A percentile compares a stretch with the other conserved stretches of the same genome.
These are phyloP conservation scores for Pyrochroa serraticornis DNA, from an alignment of 2,888 invertebrate species.

Conservation along the genomic window DNA sequence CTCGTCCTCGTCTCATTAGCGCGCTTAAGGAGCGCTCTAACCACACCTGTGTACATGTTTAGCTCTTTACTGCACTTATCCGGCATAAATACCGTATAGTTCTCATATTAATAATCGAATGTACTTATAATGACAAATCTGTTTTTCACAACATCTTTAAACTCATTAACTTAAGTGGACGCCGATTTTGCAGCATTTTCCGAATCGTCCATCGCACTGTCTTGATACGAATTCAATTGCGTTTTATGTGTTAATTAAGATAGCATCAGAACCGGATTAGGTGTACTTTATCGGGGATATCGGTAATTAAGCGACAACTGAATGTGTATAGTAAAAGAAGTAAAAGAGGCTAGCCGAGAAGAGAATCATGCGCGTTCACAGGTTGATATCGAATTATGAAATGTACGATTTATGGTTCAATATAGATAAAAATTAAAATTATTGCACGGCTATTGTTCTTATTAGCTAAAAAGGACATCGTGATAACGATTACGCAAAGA, in stretches of 20 bases:
- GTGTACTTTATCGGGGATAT: too few species aligned
- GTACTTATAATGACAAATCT: conserved; percentile 17
- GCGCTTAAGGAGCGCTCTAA: conserved; percentile 26
- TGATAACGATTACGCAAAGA: conserved; percentile 36
- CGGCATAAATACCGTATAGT: conserved; percentile 22
- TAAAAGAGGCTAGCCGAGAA: too few species aligned
- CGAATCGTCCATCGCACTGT: too few species aligned
- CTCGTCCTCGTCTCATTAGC: conserved; percentile 5
- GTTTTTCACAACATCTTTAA: conserved; percentile 10
- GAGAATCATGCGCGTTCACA: conserved; percentile 13
- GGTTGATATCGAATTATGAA: conserved; percentile 30
- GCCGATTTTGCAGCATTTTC: too few species aligned
- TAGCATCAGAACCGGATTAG: too few species aligned
- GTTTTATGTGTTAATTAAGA: too few species aligned
- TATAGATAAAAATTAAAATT: conserved; percentile 34
- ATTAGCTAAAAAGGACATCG: conserved; percentile 32
- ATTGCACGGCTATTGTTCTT: conserved; percentile 34
- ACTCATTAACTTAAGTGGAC: too few species aligned
- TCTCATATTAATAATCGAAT: conserved; percentile 29
- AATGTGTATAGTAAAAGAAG: too few species aligned
- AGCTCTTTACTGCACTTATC: conserved; percentile 25
- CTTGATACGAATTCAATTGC: too few species aligned
- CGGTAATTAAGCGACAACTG: too few species aligned
- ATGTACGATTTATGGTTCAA: conserved; percentile 26
- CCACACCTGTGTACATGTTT: conserved; percentile 33